phyloP scores from a whole-genome alignment of 2,113 vertebrate species.

The Saimiri boliviensis region DNA sequence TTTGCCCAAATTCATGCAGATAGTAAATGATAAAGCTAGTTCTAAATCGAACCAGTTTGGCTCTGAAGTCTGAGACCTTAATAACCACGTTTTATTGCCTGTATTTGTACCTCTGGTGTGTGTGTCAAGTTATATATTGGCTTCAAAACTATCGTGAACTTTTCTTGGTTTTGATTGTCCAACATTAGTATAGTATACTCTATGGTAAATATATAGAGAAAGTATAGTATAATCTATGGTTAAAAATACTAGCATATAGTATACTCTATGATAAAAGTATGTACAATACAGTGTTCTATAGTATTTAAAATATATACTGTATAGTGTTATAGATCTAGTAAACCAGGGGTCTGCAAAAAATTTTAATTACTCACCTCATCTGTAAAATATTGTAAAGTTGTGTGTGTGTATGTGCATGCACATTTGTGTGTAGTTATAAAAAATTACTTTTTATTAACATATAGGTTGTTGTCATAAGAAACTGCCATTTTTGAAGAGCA shows the following conservation, averaged over 20 bases:
- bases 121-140: not conserved
- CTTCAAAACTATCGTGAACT: not conserved
- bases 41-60: not conserved
- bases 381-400: not conserved
- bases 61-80: not conserved
- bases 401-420: not conserved
- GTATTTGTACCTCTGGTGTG: not conserved
- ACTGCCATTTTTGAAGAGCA: conserved; percentile 1
- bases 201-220: no score
- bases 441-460: not conserved
- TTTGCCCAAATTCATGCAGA: not conserved
- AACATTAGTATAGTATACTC: not conserved
- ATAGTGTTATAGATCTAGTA: not conserved
- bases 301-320: no score
- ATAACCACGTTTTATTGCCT: not conserved
- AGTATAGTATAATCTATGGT: no score
- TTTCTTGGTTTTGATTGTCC: not conserved
- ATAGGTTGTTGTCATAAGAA: not conserved
- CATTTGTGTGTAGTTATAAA: not conserved
- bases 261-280: no score
- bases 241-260: no score
- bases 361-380: not conserved
- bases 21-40: not conserved
- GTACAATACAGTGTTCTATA: no score
- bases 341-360: not conserved